These are phyloP conservation scores for Oenanthe melanoleuca DNA, from an alignment of 2,113 vertebrate genomes.

Conservation along the genomic window DNA sequence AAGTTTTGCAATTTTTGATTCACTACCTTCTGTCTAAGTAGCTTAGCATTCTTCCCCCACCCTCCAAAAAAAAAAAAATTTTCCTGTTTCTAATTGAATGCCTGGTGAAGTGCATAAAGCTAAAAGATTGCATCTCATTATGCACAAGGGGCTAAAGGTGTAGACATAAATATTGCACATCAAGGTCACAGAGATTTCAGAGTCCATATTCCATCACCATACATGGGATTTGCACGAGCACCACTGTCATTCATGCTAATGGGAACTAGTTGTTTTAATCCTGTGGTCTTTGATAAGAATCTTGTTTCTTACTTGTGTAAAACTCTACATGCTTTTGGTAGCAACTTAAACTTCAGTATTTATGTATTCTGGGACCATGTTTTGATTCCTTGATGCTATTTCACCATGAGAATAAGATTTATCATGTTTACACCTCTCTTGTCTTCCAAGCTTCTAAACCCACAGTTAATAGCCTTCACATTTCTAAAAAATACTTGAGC, in stretches of 20 bases:
- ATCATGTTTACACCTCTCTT: background rate
- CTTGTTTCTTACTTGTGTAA: background rate
- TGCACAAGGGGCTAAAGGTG: slow-evolving; percentile 37
- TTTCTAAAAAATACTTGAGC: background rate
- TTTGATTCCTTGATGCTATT: background rate
- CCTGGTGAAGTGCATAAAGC: slow-evolving; percentile 60
- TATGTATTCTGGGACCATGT: background rate
- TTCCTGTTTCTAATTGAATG: slow-evolving; percentile 67
- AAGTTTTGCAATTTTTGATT: slow-evolving; percentile 82
- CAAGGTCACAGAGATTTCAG: slow-evolving; percentile 66
- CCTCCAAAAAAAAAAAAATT: background rate
- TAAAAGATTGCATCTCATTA: slow-evolving; percentile 53
- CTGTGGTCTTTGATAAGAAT: background rate
- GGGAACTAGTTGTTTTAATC: background rate
- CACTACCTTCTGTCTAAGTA: slow-evolving; percentile 79
- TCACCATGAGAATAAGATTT: background rate
- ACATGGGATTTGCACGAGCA: slow-evolving; percentile 43
- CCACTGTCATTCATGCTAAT: background rate
- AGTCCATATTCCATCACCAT: slow-evolving; percentile 33
- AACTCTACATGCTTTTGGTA: background rate
- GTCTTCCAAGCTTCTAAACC: background rate
- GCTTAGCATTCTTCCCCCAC: slow-evolving; percentile 45
- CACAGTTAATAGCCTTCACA: background rate
- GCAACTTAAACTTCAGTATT: background rate
- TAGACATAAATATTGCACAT: slow-evolving; percentile 25